Evolutionary conservation across 1,140 invertebrate genomes (phyloP), one percentile per base, ranked within the genome.

Genomic region (Drosophila eugracilis): DNA sequence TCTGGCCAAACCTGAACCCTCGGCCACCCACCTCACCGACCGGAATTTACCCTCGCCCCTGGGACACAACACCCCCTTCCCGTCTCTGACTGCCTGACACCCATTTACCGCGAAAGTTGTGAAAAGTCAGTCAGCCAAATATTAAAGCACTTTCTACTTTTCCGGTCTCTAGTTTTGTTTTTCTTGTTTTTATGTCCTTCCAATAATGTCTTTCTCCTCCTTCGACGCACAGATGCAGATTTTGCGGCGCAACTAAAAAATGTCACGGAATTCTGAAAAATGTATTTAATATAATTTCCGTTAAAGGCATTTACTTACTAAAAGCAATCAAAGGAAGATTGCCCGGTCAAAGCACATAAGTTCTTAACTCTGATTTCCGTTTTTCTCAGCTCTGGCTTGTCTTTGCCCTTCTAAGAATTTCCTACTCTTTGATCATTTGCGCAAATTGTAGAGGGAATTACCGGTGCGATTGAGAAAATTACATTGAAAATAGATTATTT

Each of bases 41-140:
- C 42, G 42, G 42, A 45, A 45, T 26, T 45, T 26, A 26, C 42
- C 42, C 42, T 19, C n/a, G 22, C 42, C 42, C n/a, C 42, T 22
- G 24, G 6, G 6, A 17, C n/a, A 3, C 10, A 9, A 17, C n/a
- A 3, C 49, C 14, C 24, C 14, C 9, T 17, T 15, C n/a, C 5
- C 26, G 15, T 26, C 32, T 15, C 15, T 22, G 28, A 7, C 10
- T 1, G 12, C 1, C 36, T 10, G 14, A 30, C 49, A 24, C 21
- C 44, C 42, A 73, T 74, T 75, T 71, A 65, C 77, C 81, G 63
- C 77, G 84, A 77, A 69, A 78, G 62, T 86, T 85, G 60, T 81
- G 45, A 77, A 81, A 85, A 86, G 63, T 81, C 75, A 78, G 75
- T 71, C 54, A 86, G 77, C 70, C 58, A 62, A 84, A 69, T 74